A percentile compares a stretch with the other conserved stretches of the same genome.
These are phyloP conservation scores for Acrocephalus kingi DNA, from an alignment of 2,113 vertebrate species.

Conservation along the genomic window DNA sequence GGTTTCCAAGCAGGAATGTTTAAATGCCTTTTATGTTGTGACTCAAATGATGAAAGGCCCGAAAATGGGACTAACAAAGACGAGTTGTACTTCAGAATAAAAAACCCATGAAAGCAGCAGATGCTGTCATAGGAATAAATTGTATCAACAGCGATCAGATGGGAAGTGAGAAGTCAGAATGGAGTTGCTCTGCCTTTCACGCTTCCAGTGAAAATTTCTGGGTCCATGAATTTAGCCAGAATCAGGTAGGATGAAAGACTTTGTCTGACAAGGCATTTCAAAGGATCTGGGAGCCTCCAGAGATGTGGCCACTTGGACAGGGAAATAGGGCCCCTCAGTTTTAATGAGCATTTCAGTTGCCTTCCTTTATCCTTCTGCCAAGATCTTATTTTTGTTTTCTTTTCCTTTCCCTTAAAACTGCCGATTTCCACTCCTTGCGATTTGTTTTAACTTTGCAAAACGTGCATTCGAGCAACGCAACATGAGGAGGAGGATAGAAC, in stretches of 20 bases:
- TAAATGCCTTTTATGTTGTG: constrained; percentile 60
- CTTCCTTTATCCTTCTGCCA: constrained; percentile 47
- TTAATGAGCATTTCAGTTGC: constrained; percentile 46
- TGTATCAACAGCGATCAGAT: constrained; percentile 57
- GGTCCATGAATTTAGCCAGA: constrained; percentile 18
- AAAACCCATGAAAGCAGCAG: constrained; percentile 50
- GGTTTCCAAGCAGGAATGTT: neutral
- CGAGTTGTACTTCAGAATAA: constrained; percentile 49
- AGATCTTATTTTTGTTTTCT: neutral
- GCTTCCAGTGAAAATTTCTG: neutral
- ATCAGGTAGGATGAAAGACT: constrained; percentile 53
- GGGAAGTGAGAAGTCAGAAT: constrained; percentile 27
- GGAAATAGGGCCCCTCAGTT: neutral
- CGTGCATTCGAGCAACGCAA: neutral
- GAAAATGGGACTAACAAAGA: constrained; percentile 55
- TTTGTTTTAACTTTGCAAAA: neutral
- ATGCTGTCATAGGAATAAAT: constrained; percentile 56
- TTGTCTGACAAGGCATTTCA: constrained; percentile 45
- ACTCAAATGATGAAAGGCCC: constrained; percentile 49
- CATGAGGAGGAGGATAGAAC: fast-evolving
- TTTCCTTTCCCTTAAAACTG: neutral
- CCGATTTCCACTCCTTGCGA: neutral
- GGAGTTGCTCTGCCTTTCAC: constrained; percentile 17
- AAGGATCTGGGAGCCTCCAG: constrained; percentile 43
- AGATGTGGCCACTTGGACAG: constrained; percentile 47